phyloP scores from a whole-genome alignment of 1,140 invertebrate genomes.

The Drosophila eugracilis region DNA sequence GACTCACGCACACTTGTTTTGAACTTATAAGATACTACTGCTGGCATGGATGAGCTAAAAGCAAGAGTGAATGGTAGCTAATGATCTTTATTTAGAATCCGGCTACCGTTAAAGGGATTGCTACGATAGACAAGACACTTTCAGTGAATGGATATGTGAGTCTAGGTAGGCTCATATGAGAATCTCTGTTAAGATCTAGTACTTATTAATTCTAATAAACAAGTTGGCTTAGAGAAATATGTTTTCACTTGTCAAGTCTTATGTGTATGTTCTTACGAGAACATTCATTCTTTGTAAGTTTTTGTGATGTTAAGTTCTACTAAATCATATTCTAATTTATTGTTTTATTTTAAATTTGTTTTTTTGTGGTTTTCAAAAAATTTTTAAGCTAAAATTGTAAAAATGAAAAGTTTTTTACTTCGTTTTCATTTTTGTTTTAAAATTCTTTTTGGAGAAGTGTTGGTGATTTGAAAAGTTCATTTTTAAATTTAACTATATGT shows the following conservation, averaged over 20 bases:
- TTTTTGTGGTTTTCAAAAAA: no score
- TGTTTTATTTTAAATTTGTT: no score
- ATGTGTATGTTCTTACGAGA: background rate
- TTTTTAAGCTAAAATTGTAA: no score
- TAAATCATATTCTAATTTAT: no score
- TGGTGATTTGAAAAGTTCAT: no score
- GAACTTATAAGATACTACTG: background rate
- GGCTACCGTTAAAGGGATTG: conserved; percentile 63
- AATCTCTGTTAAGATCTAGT: background rate
- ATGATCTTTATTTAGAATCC: conserved; percentile 72
- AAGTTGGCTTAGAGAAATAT: background rate
- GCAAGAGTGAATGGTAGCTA: conserved; percentile 81
- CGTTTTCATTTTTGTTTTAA: no score
- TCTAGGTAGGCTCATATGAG: background rate
- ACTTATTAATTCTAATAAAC: background rate
- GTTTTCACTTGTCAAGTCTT: background rate
- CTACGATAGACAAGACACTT: background rate
- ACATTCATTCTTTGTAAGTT: background rate
- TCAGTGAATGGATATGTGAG: conserved; percentile 4
- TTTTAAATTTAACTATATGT: no score
- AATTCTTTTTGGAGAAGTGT: no score
- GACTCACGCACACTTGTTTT: conserved; percentile 58
- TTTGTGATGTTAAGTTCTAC: no score
- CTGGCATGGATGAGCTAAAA: conserved; percentile 51
- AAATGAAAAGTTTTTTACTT: no score